Conservation (phyloP, 2,113 vertebrate genomes). For the Hassar affinis region DNA sequence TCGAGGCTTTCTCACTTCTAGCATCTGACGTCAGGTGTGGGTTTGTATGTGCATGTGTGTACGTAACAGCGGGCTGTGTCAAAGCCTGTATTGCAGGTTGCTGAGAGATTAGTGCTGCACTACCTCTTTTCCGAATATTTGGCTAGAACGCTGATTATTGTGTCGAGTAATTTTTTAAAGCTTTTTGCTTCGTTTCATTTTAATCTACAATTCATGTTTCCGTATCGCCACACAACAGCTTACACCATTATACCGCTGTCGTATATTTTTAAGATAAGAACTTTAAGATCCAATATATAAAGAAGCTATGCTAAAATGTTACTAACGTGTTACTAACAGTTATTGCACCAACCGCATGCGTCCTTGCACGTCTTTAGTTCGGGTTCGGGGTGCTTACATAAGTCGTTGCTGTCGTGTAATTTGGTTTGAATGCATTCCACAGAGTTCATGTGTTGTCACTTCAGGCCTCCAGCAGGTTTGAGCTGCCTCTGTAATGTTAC, state of each 20-base stretch:
- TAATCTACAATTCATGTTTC: not conserved
- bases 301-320: no score
- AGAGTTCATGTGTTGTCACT: not conserved
- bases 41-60: slow-evolving; percentile 49
- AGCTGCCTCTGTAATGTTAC: not conserved
- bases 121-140: not conserved
- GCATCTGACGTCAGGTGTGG: slow-evolving; percentile 62
- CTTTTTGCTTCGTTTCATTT: not conserved
- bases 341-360: not conserved
- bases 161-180: not conserved
- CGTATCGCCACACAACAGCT: not conserved
- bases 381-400: not conserved
- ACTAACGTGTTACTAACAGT: not conserved
- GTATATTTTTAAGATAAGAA: not conserved
- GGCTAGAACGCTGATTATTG: not conserved
- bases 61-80: slow-evolving; percentile 4
- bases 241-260: not conserved
- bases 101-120: not conserved
- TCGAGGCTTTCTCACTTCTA: slow-evolving; percentile 48
- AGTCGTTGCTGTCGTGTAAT: not conserved
- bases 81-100: slow-evolving; percentile 33
- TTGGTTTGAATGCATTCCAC: not conserved
- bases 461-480: not conserved
- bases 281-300: no score
- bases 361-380: not conserved